These are phyloP conservation scores for Nicator chloris DNA, from an alignment of 2,113 vertebrate species.

Conservation along the genomic window DNA sequence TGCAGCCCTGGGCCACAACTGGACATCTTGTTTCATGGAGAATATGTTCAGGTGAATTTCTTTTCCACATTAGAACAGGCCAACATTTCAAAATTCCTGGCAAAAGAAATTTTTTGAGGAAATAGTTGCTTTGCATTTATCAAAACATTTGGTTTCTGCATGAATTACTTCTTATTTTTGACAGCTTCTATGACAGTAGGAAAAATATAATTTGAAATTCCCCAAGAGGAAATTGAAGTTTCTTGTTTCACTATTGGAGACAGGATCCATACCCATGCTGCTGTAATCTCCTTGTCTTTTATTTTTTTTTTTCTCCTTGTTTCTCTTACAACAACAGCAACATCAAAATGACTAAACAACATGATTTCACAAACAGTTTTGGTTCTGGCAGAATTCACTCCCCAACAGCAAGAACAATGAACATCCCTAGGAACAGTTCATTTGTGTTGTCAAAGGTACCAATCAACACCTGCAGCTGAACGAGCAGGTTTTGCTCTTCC, in stretches of 20 bases:
- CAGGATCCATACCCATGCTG: neutral
- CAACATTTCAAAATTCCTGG: neutral
- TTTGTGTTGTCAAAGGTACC: neutral
- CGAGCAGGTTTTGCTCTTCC: neutral
- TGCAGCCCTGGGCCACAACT: neutral
- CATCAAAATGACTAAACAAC: neutral
- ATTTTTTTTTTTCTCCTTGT: neutral
- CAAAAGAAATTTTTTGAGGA: neutral
- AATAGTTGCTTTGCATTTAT: neutral
- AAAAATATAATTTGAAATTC: neutral
- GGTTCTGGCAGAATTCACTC: neutral
- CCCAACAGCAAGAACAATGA: neutral
- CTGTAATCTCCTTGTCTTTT: neutral
- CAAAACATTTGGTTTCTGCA: neutral
- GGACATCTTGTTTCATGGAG: neutral
- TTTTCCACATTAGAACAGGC: neutral
- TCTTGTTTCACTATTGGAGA: neutral
- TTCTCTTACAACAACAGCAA: neutral
- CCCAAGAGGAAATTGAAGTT: neutral
- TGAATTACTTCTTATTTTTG: neutral
- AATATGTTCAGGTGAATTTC: neutral
- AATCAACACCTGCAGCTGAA: neutral
- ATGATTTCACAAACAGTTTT: neutral
- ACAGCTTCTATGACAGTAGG: neutral
- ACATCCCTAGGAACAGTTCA: neutral